These are phyloP conservation scores for Microctonus aethiopoides DNA, from an alignment of 2,888 invertebrate species.

Conservation along the genomic window DNA sequence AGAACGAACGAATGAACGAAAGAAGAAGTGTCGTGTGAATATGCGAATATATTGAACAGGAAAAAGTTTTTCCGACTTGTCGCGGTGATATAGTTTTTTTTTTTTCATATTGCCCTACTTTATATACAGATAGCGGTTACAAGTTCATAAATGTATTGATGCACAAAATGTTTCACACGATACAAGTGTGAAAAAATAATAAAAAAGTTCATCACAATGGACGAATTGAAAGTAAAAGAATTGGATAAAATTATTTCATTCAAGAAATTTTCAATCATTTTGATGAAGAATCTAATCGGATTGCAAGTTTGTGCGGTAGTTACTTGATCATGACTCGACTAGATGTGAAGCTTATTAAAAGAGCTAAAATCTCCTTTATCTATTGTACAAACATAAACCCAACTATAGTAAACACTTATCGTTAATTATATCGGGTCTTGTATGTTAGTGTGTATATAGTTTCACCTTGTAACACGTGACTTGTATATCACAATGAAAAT, in stretches of 20 bases:
- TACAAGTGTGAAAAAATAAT: not conserved
- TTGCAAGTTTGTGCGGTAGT: not conserved
- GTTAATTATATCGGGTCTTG: too few species aligned
- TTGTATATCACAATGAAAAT: not conserved
- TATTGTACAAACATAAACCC: too few species aligned
- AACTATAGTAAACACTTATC: not conserved
- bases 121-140: not conserved
- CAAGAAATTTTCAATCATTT: slow-evolving; percentile 30
- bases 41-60: not conserved
- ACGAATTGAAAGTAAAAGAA: not conserved
- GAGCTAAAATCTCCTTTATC: too few species aligned
- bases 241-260: slow-evolving; percentile 31
- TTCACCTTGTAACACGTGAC: not conserved
- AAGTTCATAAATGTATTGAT: slow-evolving; percentile 12
- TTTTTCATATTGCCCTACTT: slow-evolving; percentile 27
- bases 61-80: not conserved
- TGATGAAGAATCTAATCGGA: slow-evolving; percentile 16
- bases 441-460: not conserved
- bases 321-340: not conserved
- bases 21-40: not conserved
- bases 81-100: slow-evolving; percentile 15
- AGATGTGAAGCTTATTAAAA: not conserved
- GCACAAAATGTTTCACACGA: not conserved
- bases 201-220: too few species aligned
- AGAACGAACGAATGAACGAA: not conserved